Conservation (phyloP, 2,797 vertebrate species). For the Catostomus latipinnis region DNA sequence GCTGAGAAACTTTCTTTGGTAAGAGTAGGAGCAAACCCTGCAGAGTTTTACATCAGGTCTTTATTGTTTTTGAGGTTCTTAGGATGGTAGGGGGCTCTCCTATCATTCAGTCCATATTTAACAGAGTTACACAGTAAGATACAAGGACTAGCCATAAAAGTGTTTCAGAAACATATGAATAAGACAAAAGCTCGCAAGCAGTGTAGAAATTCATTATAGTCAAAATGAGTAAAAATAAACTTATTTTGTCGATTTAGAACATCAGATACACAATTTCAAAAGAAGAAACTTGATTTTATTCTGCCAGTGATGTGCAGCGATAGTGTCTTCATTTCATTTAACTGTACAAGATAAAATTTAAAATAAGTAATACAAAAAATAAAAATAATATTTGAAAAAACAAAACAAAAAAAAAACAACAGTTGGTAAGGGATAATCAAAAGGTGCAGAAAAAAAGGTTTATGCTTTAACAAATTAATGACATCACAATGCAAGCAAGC, state of each 20-base stretch:
- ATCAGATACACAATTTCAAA: not conserved
- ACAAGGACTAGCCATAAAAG: not conserved
- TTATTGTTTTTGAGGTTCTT: not conserved
- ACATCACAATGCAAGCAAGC: not conserved
- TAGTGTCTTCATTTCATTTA: not conserved
- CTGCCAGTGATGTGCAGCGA: not conserved
- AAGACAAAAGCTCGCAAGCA: not conserved
- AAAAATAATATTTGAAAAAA: not conserved
- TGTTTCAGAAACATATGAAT: not conserved
- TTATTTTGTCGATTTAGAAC: not conserved
- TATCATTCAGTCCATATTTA: not conserved
- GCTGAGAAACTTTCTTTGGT: conserved; percentile 62
- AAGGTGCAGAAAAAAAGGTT: not conserved
- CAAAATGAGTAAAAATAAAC: not conserved
- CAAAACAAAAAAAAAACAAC: not conserved
- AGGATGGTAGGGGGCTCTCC: not conserved
- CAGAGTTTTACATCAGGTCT: conserved; percentile 7
- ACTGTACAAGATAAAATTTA: not conserved
- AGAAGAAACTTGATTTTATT: not conserved
- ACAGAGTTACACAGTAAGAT: conserved; percentile 17
- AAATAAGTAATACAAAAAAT: not conserved
- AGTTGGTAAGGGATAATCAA: not conserved
- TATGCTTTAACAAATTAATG: not conserved
- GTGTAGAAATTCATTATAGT: not conserved
- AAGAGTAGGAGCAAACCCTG: conserved; percentile 22